Evolutionary conservation across 2,888 invertebrate species (phyloP).

Genomic region (Pyrochroa serraticornis): DNA sequence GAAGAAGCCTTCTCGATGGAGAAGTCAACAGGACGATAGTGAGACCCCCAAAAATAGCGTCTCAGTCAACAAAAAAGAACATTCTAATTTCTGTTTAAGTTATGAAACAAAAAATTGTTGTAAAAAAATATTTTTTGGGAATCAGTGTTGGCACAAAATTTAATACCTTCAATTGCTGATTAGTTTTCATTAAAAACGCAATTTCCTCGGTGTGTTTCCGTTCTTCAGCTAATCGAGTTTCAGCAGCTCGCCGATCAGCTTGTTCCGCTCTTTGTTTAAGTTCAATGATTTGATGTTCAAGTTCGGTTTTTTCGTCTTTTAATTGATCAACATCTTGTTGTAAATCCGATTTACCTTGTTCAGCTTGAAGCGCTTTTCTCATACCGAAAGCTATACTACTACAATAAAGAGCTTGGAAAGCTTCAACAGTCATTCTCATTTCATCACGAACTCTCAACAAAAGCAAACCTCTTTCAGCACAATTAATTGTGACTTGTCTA

Average conservation of each 20-base stretch:
- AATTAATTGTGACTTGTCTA: slow-evolving; percentile 96
- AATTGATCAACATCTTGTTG: slow-evolving; percentile 76
- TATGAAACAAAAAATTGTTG: no score
- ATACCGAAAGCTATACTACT: slow-evolving; percentile 98
- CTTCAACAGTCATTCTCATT: slow-evolving; percentile 94
- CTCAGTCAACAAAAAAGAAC: no score
- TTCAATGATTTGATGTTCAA: slow-evolving; percentile 68
- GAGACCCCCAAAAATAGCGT: no score
- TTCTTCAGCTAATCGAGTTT: slow-evolving; percentile 86
- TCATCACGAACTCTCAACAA: slow-evolving; percentile 93
- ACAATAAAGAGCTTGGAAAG: slow-evolving; percentile 95
- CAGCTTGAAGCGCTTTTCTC: slow-evolving; percentile 94
- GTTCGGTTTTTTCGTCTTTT: slow-evolving; percentile 67
- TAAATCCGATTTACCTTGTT: slow-evolving; percentile 85
- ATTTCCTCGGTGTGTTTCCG: slow-evolving; percentile 93
- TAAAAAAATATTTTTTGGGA: not conserved
- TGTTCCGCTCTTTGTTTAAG: slow-evolving; percentile 78
- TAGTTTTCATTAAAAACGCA: slow-evolving; percentile 90
- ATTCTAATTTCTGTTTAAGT: no score
- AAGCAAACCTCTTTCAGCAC: slow-evolving; percentile 93
- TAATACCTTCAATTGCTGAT: slow-evolving; percentile 87
- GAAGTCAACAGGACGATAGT: no score
- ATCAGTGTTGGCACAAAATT: not conserved
- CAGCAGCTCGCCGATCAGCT: slow-evolving; percentile 79
- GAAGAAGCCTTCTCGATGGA: no score